phyloP scores from a whole-genome alignment of 2,797 vertebrate genomes.

The Nyctibius grandis region DNA sequence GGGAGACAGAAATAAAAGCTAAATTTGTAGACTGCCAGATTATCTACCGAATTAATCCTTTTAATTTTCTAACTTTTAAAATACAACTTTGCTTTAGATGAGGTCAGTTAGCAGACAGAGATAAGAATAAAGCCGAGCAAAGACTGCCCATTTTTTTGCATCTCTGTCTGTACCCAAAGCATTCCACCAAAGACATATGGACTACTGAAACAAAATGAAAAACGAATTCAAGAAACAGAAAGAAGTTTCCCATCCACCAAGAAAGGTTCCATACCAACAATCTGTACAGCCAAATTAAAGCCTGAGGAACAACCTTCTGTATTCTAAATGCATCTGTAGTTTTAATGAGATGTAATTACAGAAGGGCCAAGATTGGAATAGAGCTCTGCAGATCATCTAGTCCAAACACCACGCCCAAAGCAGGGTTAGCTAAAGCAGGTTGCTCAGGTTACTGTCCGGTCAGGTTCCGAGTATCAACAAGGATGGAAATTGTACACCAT shows the following conservation, averaged over 20 bases:
- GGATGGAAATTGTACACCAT: neutral
- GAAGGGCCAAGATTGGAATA: neutral
- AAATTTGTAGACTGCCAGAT: neutral
- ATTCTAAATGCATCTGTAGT: neutral
- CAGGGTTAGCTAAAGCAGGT: neutral
- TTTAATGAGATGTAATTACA: neutral
- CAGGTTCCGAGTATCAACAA: neutral
- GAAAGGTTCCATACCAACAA: neutral
- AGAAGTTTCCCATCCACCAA: neutral
- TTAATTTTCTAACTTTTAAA: neutral
- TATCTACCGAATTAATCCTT: neutral
- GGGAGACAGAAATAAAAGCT: neutral
- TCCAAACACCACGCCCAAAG: neutral
- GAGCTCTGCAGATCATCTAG: neutral
- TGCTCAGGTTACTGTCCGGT: neutral
- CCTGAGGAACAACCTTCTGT: neutral
- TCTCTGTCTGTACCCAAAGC: neutral
- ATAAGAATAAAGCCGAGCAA: neutral
- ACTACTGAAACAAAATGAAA: neutral
- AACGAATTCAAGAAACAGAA: neutral
- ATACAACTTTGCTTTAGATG: neutral
- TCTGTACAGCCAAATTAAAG: neutral
- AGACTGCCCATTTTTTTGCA: neutral
- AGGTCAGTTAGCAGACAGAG: neutral
- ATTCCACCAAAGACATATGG: neutral